A percentile compares a stretch with the other conserved stretches of the same genome.
phyloP scores from a whole-genome alignment of 2,888 invertebrate genomes.

The Leucoma salicis region DNA sequence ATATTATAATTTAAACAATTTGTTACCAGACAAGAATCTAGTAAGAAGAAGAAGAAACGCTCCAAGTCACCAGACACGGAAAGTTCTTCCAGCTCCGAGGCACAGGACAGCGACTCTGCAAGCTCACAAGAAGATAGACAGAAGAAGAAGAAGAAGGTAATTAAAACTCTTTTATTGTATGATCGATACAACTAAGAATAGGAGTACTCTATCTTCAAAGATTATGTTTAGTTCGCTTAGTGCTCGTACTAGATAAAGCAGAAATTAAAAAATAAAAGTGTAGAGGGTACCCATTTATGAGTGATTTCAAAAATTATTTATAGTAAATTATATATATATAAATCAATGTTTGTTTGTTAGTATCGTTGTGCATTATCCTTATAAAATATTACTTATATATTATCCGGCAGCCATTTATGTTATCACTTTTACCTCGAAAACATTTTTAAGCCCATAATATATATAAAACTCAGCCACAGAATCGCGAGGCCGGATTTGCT shows the following conservation, averaged over 20 bases:
- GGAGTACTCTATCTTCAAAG: constrained; percentile 38
- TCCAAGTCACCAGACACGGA: constrained; percentile 79
- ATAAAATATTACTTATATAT: too few relatives aligned
- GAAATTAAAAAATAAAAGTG: background rate
- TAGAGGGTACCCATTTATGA: too few relatives aligned
- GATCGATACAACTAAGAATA: constrained; percentile 24
- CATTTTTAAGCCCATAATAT: too few relatives aligned
- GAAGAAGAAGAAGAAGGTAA: constrained; percentile 75
- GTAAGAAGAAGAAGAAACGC: constrained; percentile 82
- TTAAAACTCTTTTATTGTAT: constrained; percentile 26
- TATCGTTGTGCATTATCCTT: too few relatives aligned
- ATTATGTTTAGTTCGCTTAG: constrained; percentile 38
- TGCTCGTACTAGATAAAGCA: background rate
- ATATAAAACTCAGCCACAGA: too few relatives aligned
- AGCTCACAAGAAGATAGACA: constrained; percentile 63
- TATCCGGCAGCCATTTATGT: too few relatives aligned
- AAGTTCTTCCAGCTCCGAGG: constrained; percentile 70
- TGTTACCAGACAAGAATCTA: constrained; percentile 61
- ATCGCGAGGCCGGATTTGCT: too few relatives aligned
- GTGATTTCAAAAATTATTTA: too few relatives aligned
- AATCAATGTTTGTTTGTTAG: too few relatives aligned
- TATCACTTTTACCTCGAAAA: too few relatives aligned
- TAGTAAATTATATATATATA: too few relatives aligned
- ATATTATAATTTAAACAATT: constrained; percentile 6
- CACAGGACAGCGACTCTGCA: constrained; percentile 58